Evolutionary conservation across 2,888 invertebrate genomes (phyloP).

Genomic region (Julus scanicus): DNA sequence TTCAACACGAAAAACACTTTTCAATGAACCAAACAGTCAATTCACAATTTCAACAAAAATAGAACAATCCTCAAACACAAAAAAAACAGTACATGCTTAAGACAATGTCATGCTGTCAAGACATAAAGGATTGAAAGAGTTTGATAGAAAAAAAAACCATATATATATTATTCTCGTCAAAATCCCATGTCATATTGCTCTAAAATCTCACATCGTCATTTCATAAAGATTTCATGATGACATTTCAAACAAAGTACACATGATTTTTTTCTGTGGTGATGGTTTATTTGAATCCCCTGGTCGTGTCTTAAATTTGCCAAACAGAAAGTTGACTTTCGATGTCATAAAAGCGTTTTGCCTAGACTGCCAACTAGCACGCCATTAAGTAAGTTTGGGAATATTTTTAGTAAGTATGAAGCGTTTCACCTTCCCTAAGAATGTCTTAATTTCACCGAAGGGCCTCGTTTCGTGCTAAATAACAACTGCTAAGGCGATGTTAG

Average conservation of each 20-base stretch:
- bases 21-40: too few species aligned
- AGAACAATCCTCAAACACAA: too few species aligned
- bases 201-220: neutral
- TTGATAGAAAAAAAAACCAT: neutral
- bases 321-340: neutral
- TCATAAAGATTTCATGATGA: neutral
- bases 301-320: neutral
- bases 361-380: neutral
- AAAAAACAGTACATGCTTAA: neutral
- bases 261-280: neutral
- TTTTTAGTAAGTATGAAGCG: conserved; percentile 43
- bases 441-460: conserved; percentile 40
- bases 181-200: neutral
- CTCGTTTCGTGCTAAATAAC: conserved; percentile 36
- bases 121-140: neutral
- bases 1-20: too few species aligned
- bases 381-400: conserved; percentile 13
- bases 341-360: neutral
- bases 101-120: neutral
- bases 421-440: conserved; percentile 23
- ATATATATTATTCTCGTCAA: neutral
- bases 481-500: neutral
- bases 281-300: neutral
- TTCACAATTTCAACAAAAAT: too few species aligned
- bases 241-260: neutral